Percentiles rank a stretch among this genome's conserved stretches.
phyloP scores from a whole-genome alignment of 2,113 vertebrate genomes.

The Alligator mississippiensis region DNA sequence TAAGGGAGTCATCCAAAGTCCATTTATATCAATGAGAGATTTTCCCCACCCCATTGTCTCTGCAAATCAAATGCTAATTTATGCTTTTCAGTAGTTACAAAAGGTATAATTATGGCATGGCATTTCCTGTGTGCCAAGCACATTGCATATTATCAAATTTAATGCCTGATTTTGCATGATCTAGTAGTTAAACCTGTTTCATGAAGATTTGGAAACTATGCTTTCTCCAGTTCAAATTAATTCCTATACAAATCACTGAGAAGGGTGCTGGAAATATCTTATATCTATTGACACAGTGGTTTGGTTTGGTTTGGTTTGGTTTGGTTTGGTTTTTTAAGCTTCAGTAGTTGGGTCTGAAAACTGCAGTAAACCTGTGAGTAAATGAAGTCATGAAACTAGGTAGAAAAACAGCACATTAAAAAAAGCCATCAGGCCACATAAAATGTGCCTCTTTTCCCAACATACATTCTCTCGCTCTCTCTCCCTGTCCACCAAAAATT shows the following conservation, averaged over 20 bases:
- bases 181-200: background rate
- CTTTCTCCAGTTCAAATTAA: background rate
- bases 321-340: background rate
- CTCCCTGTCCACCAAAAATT: background rate
- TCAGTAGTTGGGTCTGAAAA: background rate
- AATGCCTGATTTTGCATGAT: background rate
- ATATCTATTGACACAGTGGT: background rate
- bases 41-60: background rate
- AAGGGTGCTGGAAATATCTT: background rate
- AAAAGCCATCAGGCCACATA: background rate
- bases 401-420: no score
- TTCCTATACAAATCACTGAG: background rate
- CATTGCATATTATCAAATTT: accelerated
- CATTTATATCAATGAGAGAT: background rate
- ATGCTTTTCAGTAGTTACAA: background rate
- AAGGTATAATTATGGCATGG: background rate
- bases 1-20: background rate
- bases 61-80: background rate
- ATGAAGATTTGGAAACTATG: background rate
- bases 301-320: no score
- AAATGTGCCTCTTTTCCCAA: no score
- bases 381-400: background rate
- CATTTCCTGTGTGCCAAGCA: background rate
- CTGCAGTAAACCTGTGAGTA: background rate
- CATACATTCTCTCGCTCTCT: no score